Percentiles rank a stretch among this genome's conserved stretches.
These are phyloP conservation scores for Sylvia atricapilla DNA, from an alignment of 2,113 vertebrate species.

Conservation along the genomic window DNA sequence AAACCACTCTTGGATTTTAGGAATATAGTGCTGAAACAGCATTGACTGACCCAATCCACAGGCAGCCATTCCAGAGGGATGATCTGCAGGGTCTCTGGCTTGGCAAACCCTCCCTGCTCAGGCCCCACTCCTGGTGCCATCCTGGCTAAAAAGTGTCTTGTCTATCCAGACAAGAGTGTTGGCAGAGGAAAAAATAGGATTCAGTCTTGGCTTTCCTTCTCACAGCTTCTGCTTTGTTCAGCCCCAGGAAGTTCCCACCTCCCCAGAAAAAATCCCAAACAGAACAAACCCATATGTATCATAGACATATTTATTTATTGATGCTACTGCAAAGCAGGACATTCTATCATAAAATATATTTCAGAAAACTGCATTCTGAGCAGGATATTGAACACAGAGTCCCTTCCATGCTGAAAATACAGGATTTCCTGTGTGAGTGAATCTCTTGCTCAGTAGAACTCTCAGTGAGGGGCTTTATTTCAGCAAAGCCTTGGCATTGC, in stretches of 20 bases:
- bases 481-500: not conserved
- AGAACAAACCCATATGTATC: not conserved
- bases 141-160: not conserved
- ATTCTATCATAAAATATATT: not conserved
- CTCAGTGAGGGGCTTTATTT: not conserved
- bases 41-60: not conserved
- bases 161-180: not conserved
- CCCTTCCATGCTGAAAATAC: not conserved
- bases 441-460: not conserved
- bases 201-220: not conserved
- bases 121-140: accelerated
- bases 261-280: not conserved
- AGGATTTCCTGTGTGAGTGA: not conserved
- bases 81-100: not conserved
- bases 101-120: not conserved
- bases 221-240: not conserved
- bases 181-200: not conserved
- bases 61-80: not conserved
- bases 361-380: not conserved
- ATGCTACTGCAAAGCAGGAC: not conserved
- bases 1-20: not conserved
- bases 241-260: not conserved
- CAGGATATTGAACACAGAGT: not conserved
- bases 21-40: not conserved
- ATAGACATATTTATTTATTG: not conserved